phyloP scores from a whole-genome alignment of 2,113 vertebrate genomes.

The Phaetusa simplex region DNA sequence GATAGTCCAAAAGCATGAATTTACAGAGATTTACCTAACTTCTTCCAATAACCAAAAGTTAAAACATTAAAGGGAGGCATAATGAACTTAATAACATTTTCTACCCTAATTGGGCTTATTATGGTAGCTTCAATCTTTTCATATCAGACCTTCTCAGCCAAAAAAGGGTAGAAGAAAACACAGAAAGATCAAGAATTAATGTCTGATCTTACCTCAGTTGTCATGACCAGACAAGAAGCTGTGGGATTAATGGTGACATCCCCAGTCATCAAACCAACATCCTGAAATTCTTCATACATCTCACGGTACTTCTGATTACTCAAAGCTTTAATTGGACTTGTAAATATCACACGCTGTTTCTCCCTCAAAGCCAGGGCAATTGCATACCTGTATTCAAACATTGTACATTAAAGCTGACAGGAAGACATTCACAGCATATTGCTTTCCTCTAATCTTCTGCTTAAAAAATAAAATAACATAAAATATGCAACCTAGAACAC shows the following conservation, averaged over 20 bases:
- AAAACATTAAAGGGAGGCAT: background rate
- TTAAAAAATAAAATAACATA: background rate
- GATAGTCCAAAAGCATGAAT: background rate
- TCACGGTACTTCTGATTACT: conserved; percentile 99
- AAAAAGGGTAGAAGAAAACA: background rate
- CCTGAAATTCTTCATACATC: conserved; percentile 99
- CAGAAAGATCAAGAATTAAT: background rate
- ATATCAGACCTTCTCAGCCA: background rate
- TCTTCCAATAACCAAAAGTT: background rate
- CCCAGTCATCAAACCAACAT: conserved; percentile 97
- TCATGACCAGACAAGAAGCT: conserved; percentile 98
- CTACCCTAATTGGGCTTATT: background rate
- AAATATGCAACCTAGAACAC: background rate
- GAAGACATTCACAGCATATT: background rate
- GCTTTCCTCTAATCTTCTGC: background rate
- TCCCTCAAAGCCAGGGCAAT: conserved; percentile 94
- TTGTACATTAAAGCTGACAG: background rate
- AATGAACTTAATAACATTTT: background rate
- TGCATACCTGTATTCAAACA: conserved; percentile 82
- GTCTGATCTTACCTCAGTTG: conserved; percentile 86
- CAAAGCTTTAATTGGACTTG: conserved; percentile 97
- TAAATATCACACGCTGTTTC: conserved; percentile 98
- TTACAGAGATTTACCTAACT: background rate
- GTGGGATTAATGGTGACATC: conserved; percentile 99
- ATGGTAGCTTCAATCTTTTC: background rate